These are phyloP conservation scores for Amblyraja radiata DNA, from an alignment of 2,797 vertebrate species.

Conservation along the genomic window DNA sequence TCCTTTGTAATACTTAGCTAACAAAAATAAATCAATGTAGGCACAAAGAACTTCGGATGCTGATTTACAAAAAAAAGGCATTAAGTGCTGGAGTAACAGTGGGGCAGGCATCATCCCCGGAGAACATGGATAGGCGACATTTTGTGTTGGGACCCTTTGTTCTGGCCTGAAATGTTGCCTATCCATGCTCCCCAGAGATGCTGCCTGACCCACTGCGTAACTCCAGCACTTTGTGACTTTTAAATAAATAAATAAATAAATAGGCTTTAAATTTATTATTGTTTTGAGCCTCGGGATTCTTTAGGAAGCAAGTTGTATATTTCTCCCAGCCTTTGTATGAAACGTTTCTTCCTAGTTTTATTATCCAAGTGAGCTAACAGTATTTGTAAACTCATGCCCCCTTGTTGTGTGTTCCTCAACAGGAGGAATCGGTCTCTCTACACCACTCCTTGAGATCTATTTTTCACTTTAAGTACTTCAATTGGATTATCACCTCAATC, in stretches of 20 bases:
- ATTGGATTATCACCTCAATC: not conserved
- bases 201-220: no score
- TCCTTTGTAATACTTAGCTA: not conserved
- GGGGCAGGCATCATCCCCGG: no score
- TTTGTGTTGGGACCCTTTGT: no score
- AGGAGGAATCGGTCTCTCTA: not conserved
- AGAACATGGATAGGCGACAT: no score
- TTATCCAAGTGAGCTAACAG: not conserved
- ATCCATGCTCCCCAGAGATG: no score
- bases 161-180: no score
- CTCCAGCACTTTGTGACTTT: no score
- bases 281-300: not conserved
- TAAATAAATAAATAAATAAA: not conserved
- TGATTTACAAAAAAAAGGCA: no score
- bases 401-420: not conserved
- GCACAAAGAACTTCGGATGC: no score
- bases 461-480: not conserved
- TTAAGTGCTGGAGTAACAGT: no score
- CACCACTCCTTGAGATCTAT: not conserved
- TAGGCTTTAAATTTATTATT: not conserved
- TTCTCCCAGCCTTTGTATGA: not conserved
- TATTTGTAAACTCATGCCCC: not conserved
- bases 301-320: not conserved
- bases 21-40: not conserved
- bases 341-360: not conserved